These are phyloP conservation scores for Pachypsylla venusta DNA, from an alignment of 1,140 invertebrate species.

Conservation along the genomic window DNA sequence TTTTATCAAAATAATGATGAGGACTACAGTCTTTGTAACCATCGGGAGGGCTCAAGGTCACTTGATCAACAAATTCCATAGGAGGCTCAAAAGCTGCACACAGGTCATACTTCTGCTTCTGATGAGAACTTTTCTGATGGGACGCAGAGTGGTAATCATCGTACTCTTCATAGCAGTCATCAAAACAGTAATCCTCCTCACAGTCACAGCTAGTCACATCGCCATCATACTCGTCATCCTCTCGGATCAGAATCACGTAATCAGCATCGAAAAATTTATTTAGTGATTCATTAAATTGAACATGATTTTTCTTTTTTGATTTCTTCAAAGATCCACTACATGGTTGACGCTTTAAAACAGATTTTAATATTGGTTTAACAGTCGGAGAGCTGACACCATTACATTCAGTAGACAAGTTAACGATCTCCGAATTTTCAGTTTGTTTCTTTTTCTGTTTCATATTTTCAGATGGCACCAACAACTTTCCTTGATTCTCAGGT, in stretches of 20 bases:
- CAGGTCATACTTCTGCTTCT: constrained; percentile 33
- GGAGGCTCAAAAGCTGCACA: constrained; percentile 35
- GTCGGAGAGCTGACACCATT: not conserved
- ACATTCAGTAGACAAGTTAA: not conserved
- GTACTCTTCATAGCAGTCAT: constrained; percentile 20
- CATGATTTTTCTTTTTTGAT: constrained; percentile 46
- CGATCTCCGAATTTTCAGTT: not conserved
- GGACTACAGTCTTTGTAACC: constrained; percentile 54
- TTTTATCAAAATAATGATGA: constrained; percentile 13
- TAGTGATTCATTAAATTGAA: constrained; percentile 66
- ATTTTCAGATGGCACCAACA: too few species aligned
- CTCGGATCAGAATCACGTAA: constrained; percentile 70
- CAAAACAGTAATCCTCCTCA: constrained; percentile 19
- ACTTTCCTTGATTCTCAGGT: not conserved
- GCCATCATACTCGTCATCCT: constrained; percentile 64
- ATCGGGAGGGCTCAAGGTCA: constrained; percentile 70
- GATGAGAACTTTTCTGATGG: constrained; percentile 22
- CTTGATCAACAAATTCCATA: constrained; percentile 47
- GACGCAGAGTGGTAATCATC: constrained; percentile 18
- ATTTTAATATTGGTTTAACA: not conserved
- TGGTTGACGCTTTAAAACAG: not conserved
- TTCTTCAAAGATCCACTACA: constrained; percentile 27
- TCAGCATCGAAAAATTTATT: constrained; percentile 78
- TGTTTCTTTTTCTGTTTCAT: not conserved
- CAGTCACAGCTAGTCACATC: constrained; percentile 48